These are phyloP conservation scores for Hippocampus abdominalis DNA, from an alignment of 2,113 vertebrate species.

Conservation along the genomic window DNA sequence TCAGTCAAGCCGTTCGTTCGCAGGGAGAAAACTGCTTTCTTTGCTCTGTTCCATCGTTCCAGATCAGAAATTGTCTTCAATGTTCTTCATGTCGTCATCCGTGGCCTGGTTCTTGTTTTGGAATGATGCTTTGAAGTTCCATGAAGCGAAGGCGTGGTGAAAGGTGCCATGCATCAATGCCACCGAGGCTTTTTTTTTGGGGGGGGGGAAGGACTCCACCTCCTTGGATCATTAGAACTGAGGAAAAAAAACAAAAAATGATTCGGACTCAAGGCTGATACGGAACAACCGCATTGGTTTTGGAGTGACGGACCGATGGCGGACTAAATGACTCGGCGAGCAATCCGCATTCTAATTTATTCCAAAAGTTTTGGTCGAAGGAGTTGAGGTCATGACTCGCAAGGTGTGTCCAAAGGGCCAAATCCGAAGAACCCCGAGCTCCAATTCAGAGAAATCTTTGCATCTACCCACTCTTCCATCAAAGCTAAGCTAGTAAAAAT, in stretches of 20 bases:
- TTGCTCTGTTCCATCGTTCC: constrained; percentile 17
- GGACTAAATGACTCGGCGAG: background rate
- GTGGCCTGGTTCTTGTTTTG: constrained; percentile 46
- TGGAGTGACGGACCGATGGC: background rate
- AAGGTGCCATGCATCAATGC: constrained; percentile 15
- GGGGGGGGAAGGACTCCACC: background rate
- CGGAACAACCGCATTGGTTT: background rate
- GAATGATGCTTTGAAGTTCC: constrained; percentile 59
- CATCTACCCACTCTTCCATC: background rate
- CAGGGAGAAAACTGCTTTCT: constrained; percentile 13
- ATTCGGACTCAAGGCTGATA: background rate
- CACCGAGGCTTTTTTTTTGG: background rate
- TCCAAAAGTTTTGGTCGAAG: background rate
- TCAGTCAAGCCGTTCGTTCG: constrained; percentile 48
- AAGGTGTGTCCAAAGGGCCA: background rate
- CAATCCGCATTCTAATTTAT: background rate
- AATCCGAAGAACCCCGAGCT: background rate
- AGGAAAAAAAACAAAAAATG: background rate
- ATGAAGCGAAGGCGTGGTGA: constrained; percentile 48
- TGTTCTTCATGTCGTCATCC: constrained; percentile 48
- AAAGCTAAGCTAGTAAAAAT: background rate
- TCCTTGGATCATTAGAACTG: background rate
- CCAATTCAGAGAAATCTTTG: background rate
- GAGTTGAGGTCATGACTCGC: background rate
- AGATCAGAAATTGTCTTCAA: constrained; percentile 13